Conservation (phyloP, 2,113 vertebrate genomes). For the Ptilorrhoa leucosticta region DNA sequence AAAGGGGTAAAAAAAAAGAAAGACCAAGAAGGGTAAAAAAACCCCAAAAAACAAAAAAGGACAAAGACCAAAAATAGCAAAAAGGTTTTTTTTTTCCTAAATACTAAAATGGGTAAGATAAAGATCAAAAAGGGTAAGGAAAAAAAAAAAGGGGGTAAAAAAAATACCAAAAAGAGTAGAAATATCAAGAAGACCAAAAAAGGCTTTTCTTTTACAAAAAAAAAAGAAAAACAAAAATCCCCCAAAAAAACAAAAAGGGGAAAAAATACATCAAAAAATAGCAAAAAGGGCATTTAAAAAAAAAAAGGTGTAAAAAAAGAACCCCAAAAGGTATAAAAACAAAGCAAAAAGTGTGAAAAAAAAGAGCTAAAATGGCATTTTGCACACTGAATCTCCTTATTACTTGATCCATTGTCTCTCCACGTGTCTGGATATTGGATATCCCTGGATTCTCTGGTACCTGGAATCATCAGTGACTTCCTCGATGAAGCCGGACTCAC, state of each 20-base stretch:
- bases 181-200: background rate
- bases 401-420: background rate
- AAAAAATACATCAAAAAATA: background rate
- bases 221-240: background rate
- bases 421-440: background rate
- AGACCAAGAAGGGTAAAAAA: too few relatives aligned
- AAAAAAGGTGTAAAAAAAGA: background rate
- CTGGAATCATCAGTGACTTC: background rate
- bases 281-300: background rate
- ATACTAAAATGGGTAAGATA: background rate
- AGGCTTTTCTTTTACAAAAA: background rate
- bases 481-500: background rate
- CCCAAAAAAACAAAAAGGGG: background rate
- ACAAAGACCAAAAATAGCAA: background rate
- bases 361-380: background rate
- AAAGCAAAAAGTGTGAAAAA: background rate
- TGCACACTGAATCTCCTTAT: background rate
- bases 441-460: background rate
- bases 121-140: background rate
- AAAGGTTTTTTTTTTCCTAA: background rate
- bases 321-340: background rate
- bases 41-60: fast-evolving
- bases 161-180: background rate
- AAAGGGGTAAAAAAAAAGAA: background rate
- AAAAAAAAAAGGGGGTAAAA: background rate